phyloP scores from a whole-genome alignment of 2,797 vertebrate genomes.

The Molossus alvarezi region DNA sequence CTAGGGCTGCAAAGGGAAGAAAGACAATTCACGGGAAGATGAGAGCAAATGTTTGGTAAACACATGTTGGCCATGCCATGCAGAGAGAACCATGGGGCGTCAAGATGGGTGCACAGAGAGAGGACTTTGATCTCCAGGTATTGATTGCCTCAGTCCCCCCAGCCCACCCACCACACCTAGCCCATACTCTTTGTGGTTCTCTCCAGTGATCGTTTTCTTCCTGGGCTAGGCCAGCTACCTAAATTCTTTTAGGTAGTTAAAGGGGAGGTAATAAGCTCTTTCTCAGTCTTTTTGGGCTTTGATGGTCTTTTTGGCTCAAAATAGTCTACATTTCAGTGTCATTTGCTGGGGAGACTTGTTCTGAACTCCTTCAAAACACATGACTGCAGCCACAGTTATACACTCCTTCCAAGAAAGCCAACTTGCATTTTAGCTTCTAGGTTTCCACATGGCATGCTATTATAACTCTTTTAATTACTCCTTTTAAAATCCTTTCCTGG shows the following conservation, averaged over 20 bases:
- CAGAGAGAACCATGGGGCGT: not conserved
- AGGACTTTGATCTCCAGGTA: not conserved
- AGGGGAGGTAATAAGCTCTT: not conserved
- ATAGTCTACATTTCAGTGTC: not conserved
- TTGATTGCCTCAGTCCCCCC: too few relatives aligned
- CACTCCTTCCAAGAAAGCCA: not conserved
- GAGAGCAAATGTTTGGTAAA: not conserved
- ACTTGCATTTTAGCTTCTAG: not conserved
- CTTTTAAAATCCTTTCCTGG: slow-evolving; percentile 20
- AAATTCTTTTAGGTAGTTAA: not conserved
- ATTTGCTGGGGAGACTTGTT: not conserved
- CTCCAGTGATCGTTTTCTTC: not conserved
- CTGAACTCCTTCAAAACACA: not conserved
- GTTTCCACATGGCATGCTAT: not conserved
- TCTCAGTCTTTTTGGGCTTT: not conserved
- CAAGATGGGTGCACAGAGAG: not conserved
- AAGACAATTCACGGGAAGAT: not conserved
- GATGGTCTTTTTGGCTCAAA: not conserved
- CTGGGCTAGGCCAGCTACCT: not conserved
- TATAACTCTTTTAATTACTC: not conserved
- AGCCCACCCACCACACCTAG: not conserved
- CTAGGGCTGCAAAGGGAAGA: not conserved
- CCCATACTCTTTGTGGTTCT: not conserved
- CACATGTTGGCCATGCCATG: not conserved
- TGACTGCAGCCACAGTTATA: not conserved